Evolutionary conservation across 1,140 invertebrate genomes (phyloP), one percentile per base, ranked within the genome.

Genomic region (Papilio polytes): DNA sequence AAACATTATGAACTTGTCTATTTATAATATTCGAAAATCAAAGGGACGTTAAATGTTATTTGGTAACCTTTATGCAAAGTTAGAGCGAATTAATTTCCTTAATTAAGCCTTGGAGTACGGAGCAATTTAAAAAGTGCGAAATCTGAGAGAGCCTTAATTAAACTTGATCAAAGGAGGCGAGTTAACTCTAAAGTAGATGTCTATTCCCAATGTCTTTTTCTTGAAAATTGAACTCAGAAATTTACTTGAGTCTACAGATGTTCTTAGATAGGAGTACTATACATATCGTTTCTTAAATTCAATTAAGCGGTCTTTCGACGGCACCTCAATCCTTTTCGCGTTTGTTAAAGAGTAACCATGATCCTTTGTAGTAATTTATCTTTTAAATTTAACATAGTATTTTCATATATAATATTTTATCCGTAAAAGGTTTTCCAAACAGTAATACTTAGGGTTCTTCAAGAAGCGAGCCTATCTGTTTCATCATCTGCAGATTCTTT

Each of bases 51-150:
- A 76, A 76, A 76, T 76, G 74, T 51, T 53, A 51, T 76, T 76
- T 76, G 44, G 20, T 70, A 53, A 13, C 74, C 44, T 48, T 76
- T 51, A 76, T 53, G 74, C 73, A 76, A 53, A 76, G 74, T 76
- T 31, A 53, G 74, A 76, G 46, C 74, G 73, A 44, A 80, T 80
- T 82, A 76, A 84, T 84, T 80, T 83, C 53, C 80, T 81, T 83
- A 86, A 83, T 84, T 84, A 82, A 80, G 82, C 22, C 79, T 74
- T 36, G 70, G 80, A 74, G 73, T 85, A 81, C 80, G 80, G 82
- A 84, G 83, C 80, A 85, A 85, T 84, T 85, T 84, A 84, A 85
- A 82, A 84, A 85, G 73, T 81, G 53, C 78, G 80, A 84, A 84
- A 83, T 84, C 66, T 63, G 81, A 81, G 80, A 84, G 81, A 66